Percentiles rank a stretch among this genome's conserved stretches.
These are phyloP conservation scores for Deroplatys truncata DNA, from an alignment of 2,888 invertebrate species.

Conservation along the genomic window DNA sequence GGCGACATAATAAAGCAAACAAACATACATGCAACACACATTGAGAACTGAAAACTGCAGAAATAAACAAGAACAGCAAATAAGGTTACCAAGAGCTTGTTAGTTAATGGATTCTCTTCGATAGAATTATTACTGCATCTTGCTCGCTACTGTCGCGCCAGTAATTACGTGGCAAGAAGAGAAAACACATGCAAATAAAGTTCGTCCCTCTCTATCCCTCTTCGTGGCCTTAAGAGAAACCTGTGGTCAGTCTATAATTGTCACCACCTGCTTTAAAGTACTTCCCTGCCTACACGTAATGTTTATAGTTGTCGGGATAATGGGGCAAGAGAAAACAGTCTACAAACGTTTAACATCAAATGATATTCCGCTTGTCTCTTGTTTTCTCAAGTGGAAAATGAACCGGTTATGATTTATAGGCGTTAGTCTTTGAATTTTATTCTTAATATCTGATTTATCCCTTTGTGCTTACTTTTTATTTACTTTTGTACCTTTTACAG, in stretches of 20 bases:
- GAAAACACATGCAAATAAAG: not conserved
- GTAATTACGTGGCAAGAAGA: not conserved
- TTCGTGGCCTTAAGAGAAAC: not conserved
- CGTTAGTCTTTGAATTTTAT: too few species aligned
- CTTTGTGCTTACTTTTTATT: too few species aligned
- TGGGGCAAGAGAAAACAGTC: not conserved
- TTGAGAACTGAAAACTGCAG: not conserved
- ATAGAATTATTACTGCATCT: not conserved
- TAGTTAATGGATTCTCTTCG: not conserved
- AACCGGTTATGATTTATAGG: too few species aligned
- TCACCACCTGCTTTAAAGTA: not conserved
- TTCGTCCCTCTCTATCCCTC: not conserved
- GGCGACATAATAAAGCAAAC: not conserved
- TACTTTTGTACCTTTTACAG: too few species aligned
- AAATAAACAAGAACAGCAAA: not conserved
- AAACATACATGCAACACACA: not conserved
- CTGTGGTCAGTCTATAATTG: not conserved
- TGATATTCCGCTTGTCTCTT: not conserved
- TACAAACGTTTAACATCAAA: not conserved
- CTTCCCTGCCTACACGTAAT: not conserved
- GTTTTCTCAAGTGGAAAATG: too few species aligned
- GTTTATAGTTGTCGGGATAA: not conserved
- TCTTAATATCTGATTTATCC: too few species aligned
- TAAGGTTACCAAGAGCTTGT: not conserved
- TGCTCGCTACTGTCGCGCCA: not conserved